phyloP scores from a whole-genome alignment of 2,113 vertebrate species.

The Cynoglossus semilaevis region DNA sequence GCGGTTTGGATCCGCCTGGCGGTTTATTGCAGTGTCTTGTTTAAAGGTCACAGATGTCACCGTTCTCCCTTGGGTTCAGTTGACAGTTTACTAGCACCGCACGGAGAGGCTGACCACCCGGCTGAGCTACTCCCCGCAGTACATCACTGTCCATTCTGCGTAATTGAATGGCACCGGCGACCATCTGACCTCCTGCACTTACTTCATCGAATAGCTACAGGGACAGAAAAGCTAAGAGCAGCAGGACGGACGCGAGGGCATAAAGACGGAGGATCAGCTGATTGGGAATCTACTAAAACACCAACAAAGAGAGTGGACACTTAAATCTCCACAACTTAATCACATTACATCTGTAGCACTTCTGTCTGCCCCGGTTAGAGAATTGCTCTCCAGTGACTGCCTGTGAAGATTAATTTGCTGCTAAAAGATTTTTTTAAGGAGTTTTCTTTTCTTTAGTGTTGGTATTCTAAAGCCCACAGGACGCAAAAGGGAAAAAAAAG shows the following conservation, averaged over 20 bases:
- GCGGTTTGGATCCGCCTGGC: constrained; percentile 16
- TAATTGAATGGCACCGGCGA: constrained; percentile 59
- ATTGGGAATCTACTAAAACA: constrained; percentile 17
- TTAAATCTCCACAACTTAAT: constrained; percentile 16
- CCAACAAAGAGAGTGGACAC: constrained; percentile 7
- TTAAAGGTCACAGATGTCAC: constrained; percentile 64
- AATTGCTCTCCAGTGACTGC: too few species aligned
- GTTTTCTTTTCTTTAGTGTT: too few species aligned
- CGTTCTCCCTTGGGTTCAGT: constrained; percentile 39
- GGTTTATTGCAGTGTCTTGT: constrained; percentile 53
- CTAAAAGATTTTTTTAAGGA: too few species aligned
- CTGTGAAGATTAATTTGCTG: too few species aligned
- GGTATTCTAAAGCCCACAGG: too few species aligned
- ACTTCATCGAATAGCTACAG: constrained; percentile 7
- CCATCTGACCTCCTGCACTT: constrained; percentile 41
- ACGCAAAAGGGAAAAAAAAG: too few species aligned
- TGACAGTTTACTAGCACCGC: constrained; percentile 59
- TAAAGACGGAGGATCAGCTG: constrained; percentile 11
- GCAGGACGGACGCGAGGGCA: constrained; percentile 9
- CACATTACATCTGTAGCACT: too few species aligned
- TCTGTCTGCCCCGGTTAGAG: too few species aligned
- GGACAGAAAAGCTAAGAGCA: constrained; percentile 23
- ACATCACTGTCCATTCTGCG: constrained; percentile 48
- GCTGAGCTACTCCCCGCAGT: constrained; percentile 41
- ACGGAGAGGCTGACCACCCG: constrained; percentile 43